phyloP scores from a whole-genome alignment of 2,113 vertebrate genomes.

The Neomonachus schauinslandi region DNA sequence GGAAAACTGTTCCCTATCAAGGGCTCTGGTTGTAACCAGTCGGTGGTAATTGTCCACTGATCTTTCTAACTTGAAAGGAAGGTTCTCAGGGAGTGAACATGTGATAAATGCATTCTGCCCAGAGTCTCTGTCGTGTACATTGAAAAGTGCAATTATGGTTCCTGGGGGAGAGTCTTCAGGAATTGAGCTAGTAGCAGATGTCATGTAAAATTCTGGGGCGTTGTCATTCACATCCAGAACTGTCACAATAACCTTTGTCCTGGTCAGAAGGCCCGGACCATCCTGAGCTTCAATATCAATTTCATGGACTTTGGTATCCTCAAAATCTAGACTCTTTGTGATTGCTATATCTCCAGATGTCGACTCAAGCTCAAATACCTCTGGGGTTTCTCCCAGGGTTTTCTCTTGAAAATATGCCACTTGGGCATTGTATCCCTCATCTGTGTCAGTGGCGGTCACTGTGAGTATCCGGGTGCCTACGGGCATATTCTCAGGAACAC shows the following conservation, averaged over 20 bases:
- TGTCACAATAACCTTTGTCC: constrained; percentile 84
- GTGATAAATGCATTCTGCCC: constrained; percentile 80
- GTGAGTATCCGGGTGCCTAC: constrained; percentile 79
- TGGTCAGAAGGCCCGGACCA: constrained; percentile 82
- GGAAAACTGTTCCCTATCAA: constrained; percentile 83
- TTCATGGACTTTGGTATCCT: constrained; percentile 82
- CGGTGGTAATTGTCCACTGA: constrained; percentile 84
- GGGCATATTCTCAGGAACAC: constrained; percentile 81
- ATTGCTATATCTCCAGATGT: constrained; percentile 83
- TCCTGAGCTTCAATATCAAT: constrained; percentile 88
- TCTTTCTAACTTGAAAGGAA: constrained; percentile 84
- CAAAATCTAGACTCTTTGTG: constrained; percentile 85
- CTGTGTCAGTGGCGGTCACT: constrained; percentile 87
- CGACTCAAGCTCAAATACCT: constrained; percentile 86
- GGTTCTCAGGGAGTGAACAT: constrained; percentile 74
- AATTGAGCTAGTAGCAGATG: constrained; percentile 83
- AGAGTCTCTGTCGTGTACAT: constrained; percentile 83
- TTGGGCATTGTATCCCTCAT: constrained; percentile 87
- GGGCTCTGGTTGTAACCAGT: constrained; percentile 78
- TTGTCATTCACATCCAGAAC: constrained; percentile 89
- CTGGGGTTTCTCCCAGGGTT: not conserved
- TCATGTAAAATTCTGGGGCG: constrained; percentile 83
- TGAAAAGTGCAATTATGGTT: constrained; percentile 83
- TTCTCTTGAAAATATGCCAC: constrained; percentile 85
- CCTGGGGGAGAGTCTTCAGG: constrained; percentile 74